Evolutionary conservation across 1,140 invertebrate species (phyloP).

Genomic region (Archegozetes longisetosus): DNA sequence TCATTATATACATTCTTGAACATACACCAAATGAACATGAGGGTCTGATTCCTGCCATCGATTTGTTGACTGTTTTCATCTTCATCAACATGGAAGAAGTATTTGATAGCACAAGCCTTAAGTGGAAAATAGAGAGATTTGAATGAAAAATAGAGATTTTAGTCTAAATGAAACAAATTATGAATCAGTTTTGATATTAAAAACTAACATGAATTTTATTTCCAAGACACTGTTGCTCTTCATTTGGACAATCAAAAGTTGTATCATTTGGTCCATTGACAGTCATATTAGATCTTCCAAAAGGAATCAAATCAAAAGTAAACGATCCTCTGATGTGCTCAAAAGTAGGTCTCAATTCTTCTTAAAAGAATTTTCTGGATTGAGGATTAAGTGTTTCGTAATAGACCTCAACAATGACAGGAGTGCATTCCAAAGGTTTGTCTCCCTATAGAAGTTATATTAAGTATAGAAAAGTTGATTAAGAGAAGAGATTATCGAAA

Average conservation of each 20-base stretch:
- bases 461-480: not conserved
- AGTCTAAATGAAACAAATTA: no score
- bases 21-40: slow-evolving; percentile 12
- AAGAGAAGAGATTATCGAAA: not conserved
- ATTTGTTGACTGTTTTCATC: not conserved
- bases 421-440: slow-evolving; percentile 14
- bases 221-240: not conserved
- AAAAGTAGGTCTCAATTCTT: slow-evolving; percentile 8
- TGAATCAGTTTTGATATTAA: not conserved
- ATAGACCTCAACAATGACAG: slow-evolving; percentile 10
- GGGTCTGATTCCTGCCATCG: slow-evolving; percentile 17
- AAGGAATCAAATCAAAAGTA: slow-evolving; percentile 12
- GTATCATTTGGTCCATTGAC: not conserved
- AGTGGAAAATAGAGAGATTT: not conserved
- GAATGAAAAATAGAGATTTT: not conserved
- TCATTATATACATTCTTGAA: slow-evolving; percentile 13
- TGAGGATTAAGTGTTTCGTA: slow-evolving; percentile 11
- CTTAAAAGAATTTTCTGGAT: slow-evolving; percentile 14
- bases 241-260: not conserved
- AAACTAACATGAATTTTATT: slow-evolving; percentile 9
- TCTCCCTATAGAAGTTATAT: slow-evolving; percentile 5
- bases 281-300: slow-evolving; percentile 1
- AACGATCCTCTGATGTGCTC: slow-evolving; percentile 11
- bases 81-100: slow-evolving; percentile 7
- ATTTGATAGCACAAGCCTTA: slow-evolving; percentile 5